These are phyloP conservation scores for Gallinago nigripennis DNA, from an alignment of 2,797 vertebrate species.

Conservation along the genomic window DNA sequence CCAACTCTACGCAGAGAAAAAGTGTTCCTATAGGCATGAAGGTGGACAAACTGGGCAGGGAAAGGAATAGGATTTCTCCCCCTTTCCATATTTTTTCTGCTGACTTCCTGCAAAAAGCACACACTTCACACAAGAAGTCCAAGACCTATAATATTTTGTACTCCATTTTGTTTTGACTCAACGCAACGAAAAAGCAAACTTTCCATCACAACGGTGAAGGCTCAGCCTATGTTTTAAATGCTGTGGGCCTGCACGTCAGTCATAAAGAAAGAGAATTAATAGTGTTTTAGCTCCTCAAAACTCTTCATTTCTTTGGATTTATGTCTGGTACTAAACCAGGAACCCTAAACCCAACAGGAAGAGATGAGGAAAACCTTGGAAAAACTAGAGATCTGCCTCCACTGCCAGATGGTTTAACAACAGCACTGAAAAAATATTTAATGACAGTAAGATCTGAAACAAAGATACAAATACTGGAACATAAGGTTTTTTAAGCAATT, in stretches of 20 bases:
- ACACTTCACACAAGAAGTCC: neutral
- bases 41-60: neutral
- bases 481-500: constrained; percentile 17
- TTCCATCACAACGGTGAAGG: neutral
- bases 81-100: neutral
- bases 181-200: neutral
- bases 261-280: neutral
- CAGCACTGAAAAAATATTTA: neutral
- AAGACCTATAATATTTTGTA: neutral
- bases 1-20: neutral
- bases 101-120: neutral
- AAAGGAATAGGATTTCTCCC: neutral
- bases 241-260: neutral
- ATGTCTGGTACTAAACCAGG: neutral
- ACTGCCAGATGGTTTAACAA: constrained; percentile 18
- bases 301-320: constrained; percentile 40
- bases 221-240: neutral
- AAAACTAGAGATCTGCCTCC: neutral
- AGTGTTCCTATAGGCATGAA: neutral
- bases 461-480: constrained; percentile 6
- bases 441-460: neutral
- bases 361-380: neutral
- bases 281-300: neutral
- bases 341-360: neutral
- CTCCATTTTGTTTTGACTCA: neutral